Evolutionary conservation across 2,797 vertebrate genomes (phyloP).

Genomic region (Coranthus polyacanthus): DNA sequence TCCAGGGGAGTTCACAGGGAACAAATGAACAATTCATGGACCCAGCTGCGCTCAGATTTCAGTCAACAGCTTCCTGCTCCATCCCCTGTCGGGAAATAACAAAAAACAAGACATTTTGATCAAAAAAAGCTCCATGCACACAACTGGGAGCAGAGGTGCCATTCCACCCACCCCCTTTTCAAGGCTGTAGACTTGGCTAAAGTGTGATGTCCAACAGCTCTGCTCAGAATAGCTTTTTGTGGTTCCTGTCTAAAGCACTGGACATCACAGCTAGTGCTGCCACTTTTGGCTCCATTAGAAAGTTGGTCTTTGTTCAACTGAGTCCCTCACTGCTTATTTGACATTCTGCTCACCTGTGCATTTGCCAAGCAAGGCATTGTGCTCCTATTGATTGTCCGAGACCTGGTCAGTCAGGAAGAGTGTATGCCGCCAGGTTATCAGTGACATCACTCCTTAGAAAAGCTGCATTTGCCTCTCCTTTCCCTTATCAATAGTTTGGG

Average conservation of each 20-base stretch:
- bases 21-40: constrained; percentile 61
- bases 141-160: constrained; percentile 42
- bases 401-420: constrained; percentile 67
- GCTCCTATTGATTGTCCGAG: constrained; percentile 71
- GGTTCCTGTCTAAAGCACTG: constrained; percentile 42
- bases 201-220: constrained; percentile 53
- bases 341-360: constrained; percentile 74
- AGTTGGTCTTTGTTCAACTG: constrained; percentile 48
- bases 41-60: constrained; percentile 58
- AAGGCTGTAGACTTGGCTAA: constrained; percentile 42
- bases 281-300: constrained; percentile 57
- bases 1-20: constrained; percentile 49
- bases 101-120: constrained; percentile 52
- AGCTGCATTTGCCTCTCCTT: constrained; percentile 49
- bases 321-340: constrained; percentile 57
- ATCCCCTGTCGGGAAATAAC: constrained; percentile 23
- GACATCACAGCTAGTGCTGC: constrained; percentile 50
- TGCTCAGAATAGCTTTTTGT: constrained; percentile 58
- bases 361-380: constrained; percentile 69
- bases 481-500: constrained; percentile 74
- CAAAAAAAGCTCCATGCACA: constrained; percentile 31
- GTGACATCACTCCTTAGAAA: constrained; percentile 74
- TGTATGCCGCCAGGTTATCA: constrained; percentile 73
- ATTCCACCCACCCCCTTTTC: constrained; percentile 11
- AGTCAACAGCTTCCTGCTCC: constrained; percentile 38